Base-by-base conservation (phyloP, 1,140 invertebrate genomes). In the Diabrotica virgifera region DNA sequence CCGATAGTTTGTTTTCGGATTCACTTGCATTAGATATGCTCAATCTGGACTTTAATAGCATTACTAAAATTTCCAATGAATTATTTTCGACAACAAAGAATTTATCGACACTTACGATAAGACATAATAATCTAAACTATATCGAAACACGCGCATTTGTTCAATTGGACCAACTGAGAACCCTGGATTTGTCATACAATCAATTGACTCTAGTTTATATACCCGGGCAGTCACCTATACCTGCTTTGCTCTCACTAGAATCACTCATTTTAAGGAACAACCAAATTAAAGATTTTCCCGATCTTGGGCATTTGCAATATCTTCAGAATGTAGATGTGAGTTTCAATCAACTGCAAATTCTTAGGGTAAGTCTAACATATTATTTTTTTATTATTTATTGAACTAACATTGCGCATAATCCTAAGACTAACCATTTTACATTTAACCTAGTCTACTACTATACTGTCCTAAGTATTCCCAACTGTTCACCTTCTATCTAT, bases 321-420 rank as follows among this genome's bases (percentile, higher is more conserved):
- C 8, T 46, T n/a, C 8, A 46, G n/a, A n/a, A 46, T 8, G 6
- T 70, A 5, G 58, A 68, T 62, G 36, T 70, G 6, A 65, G 63
- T 59, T 59, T 63, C 38, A 70, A 70, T 46, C 13, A 60, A 6
- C 62, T 70, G n/a, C n/a, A 52, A 11, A 10, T 14, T 5, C 13
- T 66, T 40, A 7, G 0, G 54, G 64, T 68, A 65, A 63, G 59
- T 68, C 9, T 53, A 3, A 14, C n/a, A 37, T 57, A 6, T 55
- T 0, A 24, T 24, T 24, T 24, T 24, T 24, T 24, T 24, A n/a
- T n/a, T n/a, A n/a, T n/a, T n/a, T n/a, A n/a, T n/a, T n/a, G n/a
- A n/a, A n/a, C n/a, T n/a, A n/a, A n/a, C n/a, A n/a, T n/a, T n/a
- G n/a, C n/a, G n/a, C n/a, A n/a, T n/a, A n/a, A n/a, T n/a, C n/a